These are phyloP conservation scores for Disparrhopalites patrizii DNA, from an alignment of 2,888 invertebrate genomes.

Conservation along the genomic window DNA sequence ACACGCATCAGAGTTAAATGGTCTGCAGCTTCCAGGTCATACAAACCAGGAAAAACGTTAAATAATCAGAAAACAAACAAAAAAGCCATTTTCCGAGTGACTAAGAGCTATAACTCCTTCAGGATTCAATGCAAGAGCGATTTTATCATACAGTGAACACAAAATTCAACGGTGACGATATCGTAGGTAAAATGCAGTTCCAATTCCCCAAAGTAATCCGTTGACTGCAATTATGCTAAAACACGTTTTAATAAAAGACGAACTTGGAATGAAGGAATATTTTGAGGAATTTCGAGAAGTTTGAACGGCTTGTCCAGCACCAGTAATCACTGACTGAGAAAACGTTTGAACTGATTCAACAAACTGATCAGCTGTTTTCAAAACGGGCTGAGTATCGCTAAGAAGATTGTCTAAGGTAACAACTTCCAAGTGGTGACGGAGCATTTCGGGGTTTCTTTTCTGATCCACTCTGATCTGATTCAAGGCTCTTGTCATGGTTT, in stretches of 20 bases:
- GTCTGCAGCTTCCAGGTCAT: too few relatives aligned
- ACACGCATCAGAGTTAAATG: too few relatives aligned
- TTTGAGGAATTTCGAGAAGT: too few relatives aligned
- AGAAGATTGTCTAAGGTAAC: not conserved
- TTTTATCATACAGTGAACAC: too few relatives aligned
- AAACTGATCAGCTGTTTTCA: not conserved
- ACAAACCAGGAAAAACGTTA: too few relatives aligned
- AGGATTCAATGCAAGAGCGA: too few relatives aligned
- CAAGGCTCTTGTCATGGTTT: not conserved
- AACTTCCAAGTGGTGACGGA: slow-evolving; percentile 12
- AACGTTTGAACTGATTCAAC: not conserved
- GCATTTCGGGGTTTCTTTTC: slow-evolving; percentile 4
- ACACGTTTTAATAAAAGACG: not conserved
- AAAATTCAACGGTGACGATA: too few relatives aligned
- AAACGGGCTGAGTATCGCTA: not conserved
- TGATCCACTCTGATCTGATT: not conserved
- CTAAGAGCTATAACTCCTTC: too few relatives aligned
- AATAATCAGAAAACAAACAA: too few relatives aligned
- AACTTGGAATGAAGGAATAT: too few relatives aligned
- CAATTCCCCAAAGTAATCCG: not conserved
- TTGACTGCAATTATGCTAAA: not conserved
- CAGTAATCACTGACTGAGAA: not conserved
- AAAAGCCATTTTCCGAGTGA: too few relatives aligned
- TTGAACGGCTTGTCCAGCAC: too few relatives aligned
- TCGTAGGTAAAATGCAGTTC: not conserved